phyloP scores from a whole-genome alignment of 2,797 vertebrate species.

The Zalophus californianus region DNA sequence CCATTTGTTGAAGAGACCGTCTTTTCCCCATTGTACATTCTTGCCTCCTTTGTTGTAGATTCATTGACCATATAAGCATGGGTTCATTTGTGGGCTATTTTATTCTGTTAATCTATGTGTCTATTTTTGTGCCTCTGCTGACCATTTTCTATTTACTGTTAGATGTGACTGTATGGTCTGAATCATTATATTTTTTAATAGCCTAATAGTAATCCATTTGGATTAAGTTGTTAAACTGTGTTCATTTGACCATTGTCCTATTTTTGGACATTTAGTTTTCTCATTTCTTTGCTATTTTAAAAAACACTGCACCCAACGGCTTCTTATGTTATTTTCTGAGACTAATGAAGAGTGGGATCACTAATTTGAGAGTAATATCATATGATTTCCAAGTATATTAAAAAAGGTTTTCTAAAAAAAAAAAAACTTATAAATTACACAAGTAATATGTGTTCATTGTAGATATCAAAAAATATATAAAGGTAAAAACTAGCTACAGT shows the following conservation, averaged over 20 bases:
- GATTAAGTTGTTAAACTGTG: constrained; percentile 23
- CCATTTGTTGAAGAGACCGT: not conserved
- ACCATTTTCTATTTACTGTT: not conserved
- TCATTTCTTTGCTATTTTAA: not conserved
- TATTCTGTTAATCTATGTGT: not conserved
- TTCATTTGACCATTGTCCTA: not conserved
- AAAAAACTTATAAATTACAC: not conserved
- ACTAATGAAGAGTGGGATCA: not conserved
- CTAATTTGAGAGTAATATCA: not conserved
- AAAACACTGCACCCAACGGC: not conserved
- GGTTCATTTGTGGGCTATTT: not conserved
- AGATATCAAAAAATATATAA: constrained; percentile 1
- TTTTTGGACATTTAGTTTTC: not conserved
- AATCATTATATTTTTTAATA: constrained; percentile 33
- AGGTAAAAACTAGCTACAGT: not conserved
- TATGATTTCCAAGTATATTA: not conserved
- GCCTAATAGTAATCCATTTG: constrained; percentile 14
- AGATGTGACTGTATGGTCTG: not conserved
- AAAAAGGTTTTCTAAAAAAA: not conserved
- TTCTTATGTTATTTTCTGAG: constrained; percentile 1
- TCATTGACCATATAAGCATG: not conserved
- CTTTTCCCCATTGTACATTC: not conserved
- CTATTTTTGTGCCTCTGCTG: constrained; percentile 31
- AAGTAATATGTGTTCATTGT: not conserved
- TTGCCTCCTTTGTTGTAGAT: not conserved